Conservation (phyloP, 1,140 invertebrate genomes). For the Sitobion miscanthi region DNA sequence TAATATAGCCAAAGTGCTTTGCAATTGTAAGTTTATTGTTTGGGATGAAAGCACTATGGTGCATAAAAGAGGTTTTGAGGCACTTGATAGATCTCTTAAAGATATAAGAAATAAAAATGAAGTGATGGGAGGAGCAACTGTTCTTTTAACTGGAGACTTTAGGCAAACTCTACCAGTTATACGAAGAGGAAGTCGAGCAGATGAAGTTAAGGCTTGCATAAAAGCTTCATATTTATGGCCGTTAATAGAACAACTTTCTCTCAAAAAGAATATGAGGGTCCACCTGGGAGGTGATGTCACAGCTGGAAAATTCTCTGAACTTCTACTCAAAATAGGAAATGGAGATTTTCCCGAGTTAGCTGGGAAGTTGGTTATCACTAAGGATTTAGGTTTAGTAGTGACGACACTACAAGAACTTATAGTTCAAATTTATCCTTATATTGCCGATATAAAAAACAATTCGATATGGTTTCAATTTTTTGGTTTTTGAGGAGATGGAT, state of each 20-base stretch:
- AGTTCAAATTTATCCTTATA: not conserved
- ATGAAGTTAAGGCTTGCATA: conserved; percentile 62
- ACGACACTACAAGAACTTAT: too few species aligned
- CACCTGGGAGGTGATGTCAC: not conserved
- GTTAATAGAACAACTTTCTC: conserved; percentile 53
- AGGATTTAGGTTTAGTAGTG: too few species aligned
- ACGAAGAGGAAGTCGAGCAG: conserved; percentile 59
- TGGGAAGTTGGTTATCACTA: too few species aligned
- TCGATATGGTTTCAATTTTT: too few species aligned
- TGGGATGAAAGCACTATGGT: conserved; percentile 64
- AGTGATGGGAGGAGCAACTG: conserved; percentile 59
- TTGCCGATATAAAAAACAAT: not conserved
- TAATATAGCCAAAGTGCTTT: not conserved
- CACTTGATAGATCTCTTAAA: conserved; percentile 60
- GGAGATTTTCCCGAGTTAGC: too few species aligned
- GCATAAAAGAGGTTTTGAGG: conserved; percentile 60
- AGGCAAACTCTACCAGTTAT: conserved; percentile 63
- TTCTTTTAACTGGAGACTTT: conserved; percentile 62
- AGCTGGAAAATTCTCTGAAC: too few species aligned
- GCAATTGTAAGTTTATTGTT: conserved; percentile 61
- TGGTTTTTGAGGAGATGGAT: too few species aligned
- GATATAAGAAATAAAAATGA: conserved; percentile 35
- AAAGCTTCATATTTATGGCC: conserved; percentile 61
- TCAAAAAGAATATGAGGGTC: conserved; percentile 36
- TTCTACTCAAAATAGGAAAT: too few species aligned